Conservation (phyloP, 2,113 vertebrate species). For the Emydura subglobosa region DNA sequence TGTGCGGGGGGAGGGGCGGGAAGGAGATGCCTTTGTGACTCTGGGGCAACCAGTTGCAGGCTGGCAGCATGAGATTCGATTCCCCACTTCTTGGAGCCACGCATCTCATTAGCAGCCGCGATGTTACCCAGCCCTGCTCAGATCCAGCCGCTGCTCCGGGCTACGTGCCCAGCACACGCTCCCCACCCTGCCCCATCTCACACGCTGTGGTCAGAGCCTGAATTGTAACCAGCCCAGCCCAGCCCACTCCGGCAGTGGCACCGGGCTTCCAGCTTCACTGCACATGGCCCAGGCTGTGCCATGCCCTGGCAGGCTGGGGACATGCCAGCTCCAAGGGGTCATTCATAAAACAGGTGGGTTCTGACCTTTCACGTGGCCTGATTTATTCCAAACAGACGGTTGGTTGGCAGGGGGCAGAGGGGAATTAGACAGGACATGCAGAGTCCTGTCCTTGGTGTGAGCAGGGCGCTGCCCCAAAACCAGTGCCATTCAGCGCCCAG, state of each 20-base stretch:
- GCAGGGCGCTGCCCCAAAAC: neutral
- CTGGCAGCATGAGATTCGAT: neutral
- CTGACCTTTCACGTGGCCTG: too few relatives aligned
- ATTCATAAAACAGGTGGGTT: too few relatives aligned
- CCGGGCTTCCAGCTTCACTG: neutral
- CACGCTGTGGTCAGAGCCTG: too few relatives aligned
- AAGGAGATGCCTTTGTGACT: neutral
- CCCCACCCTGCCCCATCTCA: too few relatives aligned
- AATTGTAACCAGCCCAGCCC: accelerated
- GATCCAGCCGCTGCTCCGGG: neutral
- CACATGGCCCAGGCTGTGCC: neutral
- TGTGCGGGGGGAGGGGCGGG: too few relatives aligned
- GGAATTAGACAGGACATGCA: accelerated
- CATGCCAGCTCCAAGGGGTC: neutral
- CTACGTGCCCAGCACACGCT: too few relatives aligned
- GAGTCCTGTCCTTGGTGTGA: too few relatives aligned
- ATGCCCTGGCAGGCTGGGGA: neutral
- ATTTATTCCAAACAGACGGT: neutral
- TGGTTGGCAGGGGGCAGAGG: neutral
- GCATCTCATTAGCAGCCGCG: too few relatives aligned
- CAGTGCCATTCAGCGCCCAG: accelerated
- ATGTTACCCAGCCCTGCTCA: neutral
- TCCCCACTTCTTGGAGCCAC: neutral
- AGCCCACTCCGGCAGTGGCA: neutral
- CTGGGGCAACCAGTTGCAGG: too few relatives aligned